Conservation (phyloP, 2,113 vertebrate species). For the Tachycineta bicolor region DNA sequence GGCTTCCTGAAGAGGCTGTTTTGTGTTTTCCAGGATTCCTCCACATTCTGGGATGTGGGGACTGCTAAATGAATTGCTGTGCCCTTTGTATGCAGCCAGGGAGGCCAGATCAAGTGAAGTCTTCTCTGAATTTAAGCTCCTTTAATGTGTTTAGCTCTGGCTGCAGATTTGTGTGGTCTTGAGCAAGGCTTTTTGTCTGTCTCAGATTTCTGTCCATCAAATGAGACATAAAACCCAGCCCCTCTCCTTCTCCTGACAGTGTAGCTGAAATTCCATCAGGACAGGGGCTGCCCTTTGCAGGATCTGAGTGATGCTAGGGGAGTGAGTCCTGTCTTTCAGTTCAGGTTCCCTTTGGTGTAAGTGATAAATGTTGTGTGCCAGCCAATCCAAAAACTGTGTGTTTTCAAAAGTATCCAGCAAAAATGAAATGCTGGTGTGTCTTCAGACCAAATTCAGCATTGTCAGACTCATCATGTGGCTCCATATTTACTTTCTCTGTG, state of each 20-base stretch:
- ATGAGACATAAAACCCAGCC: neutral
- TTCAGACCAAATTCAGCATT: neutral
- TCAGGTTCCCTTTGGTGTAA: neutral
- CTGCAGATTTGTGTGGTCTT: neutral
- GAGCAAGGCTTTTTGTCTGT: neutral
- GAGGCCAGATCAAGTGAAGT: neutral
- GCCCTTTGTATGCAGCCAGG: neutral
- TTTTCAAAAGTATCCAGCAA: neutral
- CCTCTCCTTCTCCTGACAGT: neutral
- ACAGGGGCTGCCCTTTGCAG: neutral
- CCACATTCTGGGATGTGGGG: neutral
- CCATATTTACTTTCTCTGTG: neutral
- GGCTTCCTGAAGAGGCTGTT: neutral
- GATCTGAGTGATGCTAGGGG: neutral
- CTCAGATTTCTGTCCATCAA: neutral
- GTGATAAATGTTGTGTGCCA: neutral
- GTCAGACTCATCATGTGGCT: neutral
- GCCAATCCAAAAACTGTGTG: rapidly evolving
- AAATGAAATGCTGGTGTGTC: neutral
- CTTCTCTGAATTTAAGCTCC: neutral
- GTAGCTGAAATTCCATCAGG: neutral
- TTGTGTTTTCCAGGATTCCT: neutral
- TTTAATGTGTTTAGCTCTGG: neutral
- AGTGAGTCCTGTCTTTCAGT: neutral
- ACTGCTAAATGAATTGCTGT: neutral